Base-by-base conservation (phyloP, 1,140 invertebrate species). In the Aphelinus atriplicis region DNA sequence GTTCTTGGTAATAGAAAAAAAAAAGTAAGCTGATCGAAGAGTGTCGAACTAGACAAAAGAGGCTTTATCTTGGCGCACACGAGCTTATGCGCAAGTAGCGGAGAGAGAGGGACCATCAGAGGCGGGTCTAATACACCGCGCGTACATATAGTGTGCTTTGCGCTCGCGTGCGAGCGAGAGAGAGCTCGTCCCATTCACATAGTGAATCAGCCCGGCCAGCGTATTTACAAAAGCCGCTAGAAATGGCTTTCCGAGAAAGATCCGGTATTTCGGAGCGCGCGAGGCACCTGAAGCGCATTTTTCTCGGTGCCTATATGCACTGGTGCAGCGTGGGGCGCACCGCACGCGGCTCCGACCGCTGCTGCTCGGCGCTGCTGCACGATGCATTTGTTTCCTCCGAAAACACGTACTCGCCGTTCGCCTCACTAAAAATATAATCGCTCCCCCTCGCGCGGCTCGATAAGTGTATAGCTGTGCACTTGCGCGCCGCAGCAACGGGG, bases 401-500 rank as follows among this genome's bases (percentile, higher is more conserved):
- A 73, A 73, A 66, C 71, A 73, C 71, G 71, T 73, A 61, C 64
- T 43, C 48, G 46, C 71, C 42, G 9, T n/a, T 26, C 26, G 26
- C 26, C 26, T 26, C 63, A 65, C 71, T 74, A 68, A 68, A 74
- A 74, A 74, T 74, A 74, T 57, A 68, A 62, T 74, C 72, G 66
- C 66, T 2, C 53, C 45, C 62, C 7, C 64, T 66, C 56, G n/a
- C n/a, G 10, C 53, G 58, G 9, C n/a, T 50, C 42, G 51, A 67
- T 53, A 50, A 46, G 53, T 48, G 45, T 70, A 9, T 42, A 61
- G 3, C 43, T 70, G 47, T 51, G 10, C 47, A 42, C 48, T 1
- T 10, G 26, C 58, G 67, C 46, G 26, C 42, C 61, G 50, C 67
- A 50, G 61, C 61, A 70, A 60, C 57, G n/a, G n/a, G 53, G 26